Percentiles rank a stretch among this genome's conserved stretches.
Evolutionary conservation across 2,113 vertebrate species (phyloP).

Genomic region (rat (Rattus norvegicus)): DNA sequence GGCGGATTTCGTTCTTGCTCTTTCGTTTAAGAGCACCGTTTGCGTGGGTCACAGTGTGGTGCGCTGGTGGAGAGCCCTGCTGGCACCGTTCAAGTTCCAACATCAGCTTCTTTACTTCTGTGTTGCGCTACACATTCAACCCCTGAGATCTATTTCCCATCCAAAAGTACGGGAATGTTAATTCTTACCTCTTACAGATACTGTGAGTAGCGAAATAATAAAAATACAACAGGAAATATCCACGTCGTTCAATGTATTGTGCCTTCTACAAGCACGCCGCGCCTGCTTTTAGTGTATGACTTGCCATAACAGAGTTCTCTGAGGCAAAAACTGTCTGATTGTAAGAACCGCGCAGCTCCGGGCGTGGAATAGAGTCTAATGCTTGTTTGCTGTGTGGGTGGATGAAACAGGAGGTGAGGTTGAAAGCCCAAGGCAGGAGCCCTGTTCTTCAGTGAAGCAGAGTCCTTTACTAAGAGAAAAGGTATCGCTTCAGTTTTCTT

Average conservation of each 20-base stretch:
- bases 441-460: background rate
- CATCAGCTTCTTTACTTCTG: background rate
- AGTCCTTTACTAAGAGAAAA: conserved; percentile 34
- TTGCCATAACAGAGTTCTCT: background rate
- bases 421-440: background rate
- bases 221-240: background rate
- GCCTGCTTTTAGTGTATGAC: background rate
- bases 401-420: conserved; percentile 6
- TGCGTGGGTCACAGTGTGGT: background rate
- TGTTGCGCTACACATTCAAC: no score
- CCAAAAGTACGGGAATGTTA: background rate
- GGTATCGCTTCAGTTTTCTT: background rate
- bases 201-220: background rate
- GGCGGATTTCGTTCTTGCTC: background rate
- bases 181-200: background rate
- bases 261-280: background rate
- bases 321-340: background rate
- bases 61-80: no score
- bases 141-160: background rate
- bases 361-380: background rate
- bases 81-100: background rate
- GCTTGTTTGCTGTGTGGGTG: background rate
- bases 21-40: background rate
- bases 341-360: background rate
- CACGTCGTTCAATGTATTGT: background rate